Evolutionary conservation across 2,888 invertebrate genomes (phyloP).

Genomic region (Eupithecia abbreviata): DNA sequence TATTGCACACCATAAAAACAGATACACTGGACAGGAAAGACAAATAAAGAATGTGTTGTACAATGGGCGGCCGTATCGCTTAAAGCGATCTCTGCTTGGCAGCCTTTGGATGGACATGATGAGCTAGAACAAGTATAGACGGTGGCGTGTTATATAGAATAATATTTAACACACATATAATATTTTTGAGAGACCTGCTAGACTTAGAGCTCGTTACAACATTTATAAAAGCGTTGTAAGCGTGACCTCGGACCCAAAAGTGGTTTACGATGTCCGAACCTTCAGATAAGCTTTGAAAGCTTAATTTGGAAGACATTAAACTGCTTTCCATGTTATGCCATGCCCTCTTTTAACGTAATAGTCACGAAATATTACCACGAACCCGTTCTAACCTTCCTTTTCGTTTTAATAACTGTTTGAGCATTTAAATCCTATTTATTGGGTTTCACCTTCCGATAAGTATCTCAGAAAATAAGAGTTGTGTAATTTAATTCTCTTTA

Average conservation of each 20-base stretch:
- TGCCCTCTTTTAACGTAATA: conserved; percentile 36
- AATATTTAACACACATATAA: no score
- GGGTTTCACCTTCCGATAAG: not conserved
- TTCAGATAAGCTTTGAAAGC: conserved; percentile 35
- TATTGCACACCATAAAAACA: no score
- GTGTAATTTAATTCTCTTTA: not conserved
- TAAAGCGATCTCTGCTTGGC: no score
- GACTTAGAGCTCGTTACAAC: conserved; percentile 1
- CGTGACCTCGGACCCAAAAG: conserved; percentile 16
- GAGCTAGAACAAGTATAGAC: no score
- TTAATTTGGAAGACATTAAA: conserved; percentile 24
- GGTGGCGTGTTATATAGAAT: no score
- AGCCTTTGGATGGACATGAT: no score
- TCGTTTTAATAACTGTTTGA: conserved; percentile 9
- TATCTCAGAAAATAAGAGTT: not conserved
- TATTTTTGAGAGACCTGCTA: not conserved
- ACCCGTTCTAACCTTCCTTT: not conserved
- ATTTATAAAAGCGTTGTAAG: conserved; percentile 2
- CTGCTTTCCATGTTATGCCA: conserved; percentile 37
- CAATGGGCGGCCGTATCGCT: no score
- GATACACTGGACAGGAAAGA: no score
- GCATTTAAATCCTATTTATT: not conserved
- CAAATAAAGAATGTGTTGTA: no score
- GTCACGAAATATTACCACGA: conserved; percentile 34
- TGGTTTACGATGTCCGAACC: conserved; percentile 24